These are phyloP conservation scores for Ptychoptera contaminata DNA, from an alignment of 2,888 invertebrate species.

Conservation along the genomic window DNA sequence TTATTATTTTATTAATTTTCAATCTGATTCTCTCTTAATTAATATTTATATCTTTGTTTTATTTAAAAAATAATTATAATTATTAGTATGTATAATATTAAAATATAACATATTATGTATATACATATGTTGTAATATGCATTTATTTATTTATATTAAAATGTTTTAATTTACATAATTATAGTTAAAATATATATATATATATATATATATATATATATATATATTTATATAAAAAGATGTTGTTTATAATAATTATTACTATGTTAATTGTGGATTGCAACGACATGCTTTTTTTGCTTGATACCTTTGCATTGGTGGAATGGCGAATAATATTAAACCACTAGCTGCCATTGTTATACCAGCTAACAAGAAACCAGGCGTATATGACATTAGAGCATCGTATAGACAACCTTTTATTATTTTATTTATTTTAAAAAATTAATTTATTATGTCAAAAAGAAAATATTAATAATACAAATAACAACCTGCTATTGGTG, in stretches of 20 bases:
- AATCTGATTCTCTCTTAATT: too few relatives aligned
- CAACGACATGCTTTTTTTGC: conserved; percentile 14
- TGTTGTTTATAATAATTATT: neutral
- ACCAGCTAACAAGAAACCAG: conserved; percentile 82
- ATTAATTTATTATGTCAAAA: neutral
- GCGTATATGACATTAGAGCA: conserved; percentile 56
- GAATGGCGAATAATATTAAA: conserved; percentile 71
- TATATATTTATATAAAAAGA: conserved; percentile 13
- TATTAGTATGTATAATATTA: too few relatives aligned
- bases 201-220: too few relatives aligned
- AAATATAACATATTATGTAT: too few relatives aligned
- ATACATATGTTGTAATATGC: too few relatives aligned
- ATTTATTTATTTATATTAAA: too few relatives aligned
- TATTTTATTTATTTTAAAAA: conserved; percentile 7
- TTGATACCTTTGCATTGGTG: conserved; percentile 43
- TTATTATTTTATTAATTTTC: too few relatives aligned
- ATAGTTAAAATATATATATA: too few relatives aligned
- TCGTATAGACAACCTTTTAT: conserved; percentile 72
- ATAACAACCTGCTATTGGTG: conserved; percentile 74
- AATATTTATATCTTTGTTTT: too few relatives aligned
- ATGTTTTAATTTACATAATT: too few relatives aligned
- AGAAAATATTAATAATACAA: neutral
- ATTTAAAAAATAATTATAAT: too few relatives aligned
- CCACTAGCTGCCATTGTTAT: conserved; percentile 74
- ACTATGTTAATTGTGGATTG: neutral